phyloP scores from a whole-genome alignment of 2,113 vertebrate genomes.

The Chionis minor region DNA sequence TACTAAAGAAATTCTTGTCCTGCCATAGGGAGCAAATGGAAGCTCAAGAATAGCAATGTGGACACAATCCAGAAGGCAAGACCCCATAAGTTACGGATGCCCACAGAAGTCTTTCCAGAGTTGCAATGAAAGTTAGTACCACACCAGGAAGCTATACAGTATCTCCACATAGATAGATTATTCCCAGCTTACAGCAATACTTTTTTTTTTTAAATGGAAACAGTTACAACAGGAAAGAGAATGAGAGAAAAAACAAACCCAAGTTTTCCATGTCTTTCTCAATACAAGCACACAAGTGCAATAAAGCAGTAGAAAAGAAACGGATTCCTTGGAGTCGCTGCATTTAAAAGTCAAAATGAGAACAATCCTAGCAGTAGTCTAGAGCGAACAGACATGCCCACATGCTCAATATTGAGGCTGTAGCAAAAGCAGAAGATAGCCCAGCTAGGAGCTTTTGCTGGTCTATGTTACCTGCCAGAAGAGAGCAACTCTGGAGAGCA shows the following conservation, averaged over 20 bases:
- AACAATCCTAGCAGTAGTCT: neutral
- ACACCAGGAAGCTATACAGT: neutral
- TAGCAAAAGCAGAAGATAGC: neutral
- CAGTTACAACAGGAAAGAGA: neutral
- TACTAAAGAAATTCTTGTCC: neutral
- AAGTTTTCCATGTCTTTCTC: neutral
- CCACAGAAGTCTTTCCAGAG: neutral
- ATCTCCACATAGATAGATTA: neutral
- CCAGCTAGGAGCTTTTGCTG: neutral
- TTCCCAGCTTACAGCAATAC: neutral
- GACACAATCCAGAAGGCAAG: neutral
- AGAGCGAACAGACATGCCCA: neutral
- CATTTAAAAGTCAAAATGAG: neutral
- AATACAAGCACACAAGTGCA: neutral
- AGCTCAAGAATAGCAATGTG: neutral
- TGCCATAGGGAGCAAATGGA: neutral
- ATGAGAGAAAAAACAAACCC: neutral
- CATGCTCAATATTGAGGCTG: neutral
- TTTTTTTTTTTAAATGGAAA: neutral
- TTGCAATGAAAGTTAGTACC: neutral
- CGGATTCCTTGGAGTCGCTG: neutral
- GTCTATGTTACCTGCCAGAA: neutral
- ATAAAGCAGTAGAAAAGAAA: neutral
- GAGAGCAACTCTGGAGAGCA: neutral
- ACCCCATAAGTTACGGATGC: neutral